These are phyloP conservation scores for Phoeniculus purpureus DNA, from an alignment of 2,797 vertebrate species.

Conservation along the genomic window DNA sequence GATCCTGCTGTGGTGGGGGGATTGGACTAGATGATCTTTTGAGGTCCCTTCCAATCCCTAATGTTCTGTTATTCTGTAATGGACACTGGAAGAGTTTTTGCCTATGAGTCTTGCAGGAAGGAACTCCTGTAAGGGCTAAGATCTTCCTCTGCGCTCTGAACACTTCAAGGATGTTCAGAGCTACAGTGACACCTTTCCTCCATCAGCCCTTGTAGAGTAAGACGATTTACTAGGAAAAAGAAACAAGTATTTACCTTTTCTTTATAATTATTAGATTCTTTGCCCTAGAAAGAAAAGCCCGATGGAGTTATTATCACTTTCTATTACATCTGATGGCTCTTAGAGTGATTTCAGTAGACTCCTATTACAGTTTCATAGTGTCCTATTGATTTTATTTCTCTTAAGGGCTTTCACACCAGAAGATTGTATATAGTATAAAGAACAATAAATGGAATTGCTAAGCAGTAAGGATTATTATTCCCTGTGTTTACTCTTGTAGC, in stretches of 20 bases:
- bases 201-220: not conserved
- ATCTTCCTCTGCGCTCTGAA: not conserved
- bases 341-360: constrained; percentile 34
- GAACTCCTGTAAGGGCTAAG: not conserved
- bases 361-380: constrained; percentile 28
- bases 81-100: not conserved
- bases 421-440: not conserved
- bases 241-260: constrained; percentile 11
- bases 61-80: too few species aligned
- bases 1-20: too few species aligned
- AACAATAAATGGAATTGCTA: constrained; percentile 51
- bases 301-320: constrained; percentile 8
- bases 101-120: not conserved
- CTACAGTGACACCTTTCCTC: not conserved
- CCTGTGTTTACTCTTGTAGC: constrained; percentile 19
- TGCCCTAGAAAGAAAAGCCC: not conserved
- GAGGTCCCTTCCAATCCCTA: too few species aligned
- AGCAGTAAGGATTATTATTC: constrained; percentile 39
- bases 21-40: too few species aligned
- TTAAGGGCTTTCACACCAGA: constrained; percentile 30
- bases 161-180: not conserved
- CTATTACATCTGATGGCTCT: constrained; percentile 1
- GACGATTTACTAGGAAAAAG: not conserved
- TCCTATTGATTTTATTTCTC: constrained; percentile 57
- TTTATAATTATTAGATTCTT: constrained; percentile 9